Base-by-base conservation (phyloP, 1,140 invertebrate species). In the Lordiphosa collinella region DNA sequence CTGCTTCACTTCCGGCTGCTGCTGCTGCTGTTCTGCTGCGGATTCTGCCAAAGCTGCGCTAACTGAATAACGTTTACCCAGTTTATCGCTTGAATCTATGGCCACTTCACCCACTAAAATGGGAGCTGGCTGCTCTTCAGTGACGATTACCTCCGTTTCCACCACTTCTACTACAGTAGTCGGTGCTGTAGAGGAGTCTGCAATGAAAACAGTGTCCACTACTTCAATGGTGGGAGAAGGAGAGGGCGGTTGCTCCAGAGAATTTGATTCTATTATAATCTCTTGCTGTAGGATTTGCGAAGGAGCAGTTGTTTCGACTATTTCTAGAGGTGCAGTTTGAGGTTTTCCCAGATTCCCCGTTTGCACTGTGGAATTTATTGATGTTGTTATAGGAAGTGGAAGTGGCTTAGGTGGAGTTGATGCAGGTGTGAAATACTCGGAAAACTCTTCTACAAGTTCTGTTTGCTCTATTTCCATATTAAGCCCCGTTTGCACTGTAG, bases 61-160 rank as follows among this genome's bases (percentile, higher is more conserved):
- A 4, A 67, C 1, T 2, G 63, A 67, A 10, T 67, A 67, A 6
- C 63, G 10, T 2, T 67, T 67, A 46, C 63, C 63, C 10, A 44
- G 11, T 4, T 67, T 67, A n/a, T 67, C 63, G 38, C 11, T 66
- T 4, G 34, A 67, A 8, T 67, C 53, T 29, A 35, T 14, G 3
- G 53, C 56, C n/a, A 67, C 16, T 2, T 22, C 53, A 0, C 63
- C 63, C n/a, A 67, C 63, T 1, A 67, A 22, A 3, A 67, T 3
- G 35, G 38, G 18, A 1, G 53, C 29, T 8, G 52, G 52, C 8
- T 59, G 52, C 6, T 59, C 63, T 0, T 32, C 47, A 4, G 36
- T 12, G 14, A 67, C 46, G 7, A 67, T 51, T 1, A 65, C 8
- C 34, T 67, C 62, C 1, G 38, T 67, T 34, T 67, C 46, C 8